phyloP scores from a whole-genome alignment of 2,888 invertebrate species.

The Melolontha melolontha region DNA sequence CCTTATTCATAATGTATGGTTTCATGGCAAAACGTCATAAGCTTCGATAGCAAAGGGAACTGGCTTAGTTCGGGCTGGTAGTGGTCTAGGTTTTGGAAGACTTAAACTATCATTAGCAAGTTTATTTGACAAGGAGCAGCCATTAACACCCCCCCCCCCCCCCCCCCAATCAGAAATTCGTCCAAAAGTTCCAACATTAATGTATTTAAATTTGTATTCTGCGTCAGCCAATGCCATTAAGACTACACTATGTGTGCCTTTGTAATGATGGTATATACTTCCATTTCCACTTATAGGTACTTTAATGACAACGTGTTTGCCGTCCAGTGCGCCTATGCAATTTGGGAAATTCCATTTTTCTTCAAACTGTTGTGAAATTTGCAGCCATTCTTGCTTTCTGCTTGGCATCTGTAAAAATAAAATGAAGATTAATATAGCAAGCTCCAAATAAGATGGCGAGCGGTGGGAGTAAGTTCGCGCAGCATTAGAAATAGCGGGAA shows the following conservation, averaged over 20 bases:
- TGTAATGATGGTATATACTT: no score
- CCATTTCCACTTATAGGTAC: no score
- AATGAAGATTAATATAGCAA: no score
- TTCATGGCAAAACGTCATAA: conserved; percentile 28
- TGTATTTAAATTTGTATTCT: conserved; percentile 30
- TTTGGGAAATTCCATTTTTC: no score
- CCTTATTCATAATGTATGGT: conserved; percentile 42
- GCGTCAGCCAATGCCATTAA: conserved; percentile 22
- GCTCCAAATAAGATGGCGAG: no score
- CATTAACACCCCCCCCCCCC: conserved; percentile 20
- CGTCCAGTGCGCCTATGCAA: no score
- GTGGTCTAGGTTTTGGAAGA: conserved; percentile 7
- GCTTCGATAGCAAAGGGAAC: conserved; percentile 21
- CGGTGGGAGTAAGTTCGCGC: not conserved
- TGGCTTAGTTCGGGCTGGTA: conserved; percentile 20
- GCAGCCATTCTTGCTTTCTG: no score
- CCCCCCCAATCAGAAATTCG: conserved; percentile 32
- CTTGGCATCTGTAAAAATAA: no score
- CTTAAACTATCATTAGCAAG: not conserved
- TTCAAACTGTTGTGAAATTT: no score
- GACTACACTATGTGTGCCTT: conserved; percentile 15
- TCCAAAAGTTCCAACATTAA: conserved; percentile 27
- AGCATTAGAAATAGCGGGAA: no score
- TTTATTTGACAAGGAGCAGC: conserved; percentile 6
- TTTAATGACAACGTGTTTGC: no score